phyloP scores from a whole-genome alignment of 2,113 vertebrate genomes.

The sheep (Ovis aries) region ARS-UI_Ramb_v3.0 NC_056068.1:82309001-82309500 shows the following conservation, averaged over 20 bases:
- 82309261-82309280: constrained; percentile 15
- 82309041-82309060: not conserved
- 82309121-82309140: not conserved
- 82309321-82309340: not conserved
- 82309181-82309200: not conserved
- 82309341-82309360: not conserved
- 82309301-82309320: constrained; percentile 18
- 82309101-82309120: not conserved
- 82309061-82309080: not conserved
- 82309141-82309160: not conserved
- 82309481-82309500: not conserved
- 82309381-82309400: not conserved
- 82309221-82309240: not conserved
- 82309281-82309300: not conserved
- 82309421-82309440: not conserved
- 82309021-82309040: not conserved
- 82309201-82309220: not conserved
- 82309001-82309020: not conserved
- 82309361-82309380: not conserved
- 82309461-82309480: not conserved
- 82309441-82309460: not conserved
- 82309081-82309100: not conserved
- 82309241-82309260: not conserved
- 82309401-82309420: not conserved
- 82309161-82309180: not conserved